These are phyloP conservation scores for Archilochus colubris DNA, from an alignment of 2,113 vertebrate species.

Conservation along the genomic window DNA sequence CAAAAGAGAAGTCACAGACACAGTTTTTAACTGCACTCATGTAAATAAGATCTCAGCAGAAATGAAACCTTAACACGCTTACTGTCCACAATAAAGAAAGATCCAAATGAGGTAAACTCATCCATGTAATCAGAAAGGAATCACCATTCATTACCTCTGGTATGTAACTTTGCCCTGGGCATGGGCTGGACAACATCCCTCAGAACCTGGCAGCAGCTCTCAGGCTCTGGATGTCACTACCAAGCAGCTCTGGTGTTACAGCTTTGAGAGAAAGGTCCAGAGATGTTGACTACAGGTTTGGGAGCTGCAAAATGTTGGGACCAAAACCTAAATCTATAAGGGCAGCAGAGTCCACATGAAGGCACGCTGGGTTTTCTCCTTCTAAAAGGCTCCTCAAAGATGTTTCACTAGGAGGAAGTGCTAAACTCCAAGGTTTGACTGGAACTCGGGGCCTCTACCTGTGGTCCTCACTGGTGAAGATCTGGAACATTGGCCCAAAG, in stretches of 20 bases:
- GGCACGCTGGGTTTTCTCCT: not conserved
- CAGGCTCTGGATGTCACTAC: not conserved
- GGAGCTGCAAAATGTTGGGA: not conserved
- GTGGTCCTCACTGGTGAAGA: not conserved
- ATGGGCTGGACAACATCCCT: fast-evolving
- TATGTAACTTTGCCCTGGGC: not conserved
- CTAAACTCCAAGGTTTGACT: not conserved
- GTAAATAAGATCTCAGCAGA: not conserved
- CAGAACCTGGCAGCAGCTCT: not conserved
- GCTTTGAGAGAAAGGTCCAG: not conserved
- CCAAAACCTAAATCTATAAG: not conserved
- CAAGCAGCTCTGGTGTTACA: not conserved
- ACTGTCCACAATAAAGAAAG: not conserved
- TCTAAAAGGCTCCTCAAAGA: not conserved
- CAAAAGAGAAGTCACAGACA: not conserved
- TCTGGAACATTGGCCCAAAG: not conserved
- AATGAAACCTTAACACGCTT: not conserved
- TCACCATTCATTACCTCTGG: not conserved
- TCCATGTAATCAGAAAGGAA: not conserved
- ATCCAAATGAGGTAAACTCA: not conserved
- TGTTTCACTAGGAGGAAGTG: not conserved
- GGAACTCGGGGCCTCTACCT: not conserved
- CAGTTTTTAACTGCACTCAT: not conserved
- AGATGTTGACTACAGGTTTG: not conserved
- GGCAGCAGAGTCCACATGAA: not conserved